A percentile compares a stretch with the other conserved stretches of the same genome.
phyloP scores from a whole-genome alignment of 1,140 invertebrate genomes.

The Tetramorium simillimum region DNA sequence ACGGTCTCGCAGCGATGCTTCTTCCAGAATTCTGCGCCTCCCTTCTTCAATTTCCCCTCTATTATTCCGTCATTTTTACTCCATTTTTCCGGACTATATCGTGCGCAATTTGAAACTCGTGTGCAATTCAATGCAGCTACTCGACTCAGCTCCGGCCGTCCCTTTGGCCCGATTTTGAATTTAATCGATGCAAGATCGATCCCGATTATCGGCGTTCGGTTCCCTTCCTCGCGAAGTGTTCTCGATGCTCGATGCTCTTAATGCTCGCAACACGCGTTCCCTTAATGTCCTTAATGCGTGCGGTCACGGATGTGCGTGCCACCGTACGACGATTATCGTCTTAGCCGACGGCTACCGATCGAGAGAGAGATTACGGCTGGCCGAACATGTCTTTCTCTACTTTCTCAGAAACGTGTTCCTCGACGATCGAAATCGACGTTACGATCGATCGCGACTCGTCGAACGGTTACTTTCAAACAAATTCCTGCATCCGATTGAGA shows the following conservation, averaged over 20 bases:
- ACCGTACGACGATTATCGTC: constrained; percentile 7
- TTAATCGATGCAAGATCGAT: constrained; percentile 47
- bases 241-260: constrained; percentile 26
- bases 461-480: background rate
- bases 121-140: constrained; percentile 25
- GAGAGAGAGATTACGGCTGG: background rate
- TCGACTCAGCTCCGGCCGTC: background rate
- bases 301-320: constrained; percentile 35
- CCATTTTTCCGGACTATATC: background rate
- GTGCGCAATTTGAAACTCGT: constrained; percentile 12
- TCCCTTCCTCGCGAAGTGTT: constrained; percentile 28
- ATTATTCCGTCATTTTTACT: background rate
- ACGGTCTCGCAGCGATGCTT: background rate
- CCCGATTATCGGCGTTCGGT: constrained; percentile 31
- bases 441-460: background rate
- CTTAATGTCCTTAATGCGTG: constrained; percentile 36
- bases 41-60: background rate
- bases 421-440: background rate
- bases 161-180: constrained; percentile 48
- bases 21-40: background rate
- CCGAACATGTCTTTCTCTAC: background rate
- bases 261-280: constrained; percentile 42
- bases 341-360: background rate
- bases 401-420: background rate
- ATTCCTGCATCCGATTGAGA: background rate